Conservation (phyloP, 2,113 vertebrate genomes). For the Odontesthes bonariensis region DNA sequence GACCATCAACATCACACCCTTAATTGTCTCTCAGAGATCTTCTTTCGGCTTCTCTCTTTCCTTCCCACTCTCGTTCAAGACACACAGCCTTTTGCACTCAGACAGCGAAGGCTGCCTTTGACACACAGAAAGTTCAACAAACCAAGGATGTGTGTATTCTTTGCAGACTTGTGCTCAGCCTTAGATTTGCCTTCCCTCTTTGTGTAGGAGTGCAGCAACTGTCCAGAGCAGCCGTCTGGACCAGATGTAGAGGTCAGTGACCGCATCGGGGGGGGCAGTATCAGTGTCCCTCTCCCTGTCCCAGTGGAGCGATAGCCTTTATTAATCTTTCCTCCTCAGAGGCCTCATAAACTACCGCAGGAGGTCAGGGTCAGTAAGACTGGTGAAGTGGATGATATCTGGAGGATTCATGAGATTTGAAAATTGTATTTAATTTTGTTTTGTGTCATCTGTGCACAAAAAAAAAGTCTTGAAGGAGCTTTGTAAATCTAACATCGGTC, state of each 20-base stretch:
- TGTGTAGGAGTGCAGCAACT: slow-evolving; percentile 66
- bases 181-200: slow-evolving; percentile 19
- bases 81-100: slow-evolving; percentile 22
- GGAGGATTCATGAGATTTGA: slow-evolving; percentile 16
- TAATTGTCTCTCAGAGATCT: slow-evolving; percentile 39
- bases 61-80: slow-evolving; percentile 14
- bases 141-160: slow-evolving; percentile 38
- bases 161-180: slow-evolving; percentile 26
- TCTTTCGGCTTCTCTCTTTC: slow-evolving; percentile 27
- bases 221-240: slow-evolving; percentile 66
- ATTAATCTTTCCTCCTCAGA: slow-evolving; percentile 71
- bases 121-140: slow-evolving; percentile 41
- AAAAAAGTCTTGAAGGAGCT: background rate
- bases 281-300: slow-evolving; percentile 61
- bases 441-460: slow-evolving; percentile 1
- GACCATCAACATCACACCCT: slow-evolving; percentile 34
- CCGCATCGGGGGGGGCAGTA: slow-evolving; percentile 43
- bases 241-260: slow-evolving; percentile 74
- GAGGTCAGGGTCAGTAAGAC: slow-evolving; percentile 47
- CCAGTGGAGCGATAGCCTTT: slow-evolving; percentile 70
- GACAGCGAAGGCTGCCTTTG: slow-evolving; percentile 22
- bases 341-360: slow-evolving; percentile 58
- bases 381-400: slow-evolving; percentile 8
- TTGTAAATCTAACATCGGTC: background rate
- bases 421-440: slow-evolving; percentile 23